Percentiles rank a stretch among this genome's conserved stretches.
Evolutionary conservation across 2,797 vertebrate genomes (phyloP).

Genomic region (Silurus lanzhouensis): DNA sequence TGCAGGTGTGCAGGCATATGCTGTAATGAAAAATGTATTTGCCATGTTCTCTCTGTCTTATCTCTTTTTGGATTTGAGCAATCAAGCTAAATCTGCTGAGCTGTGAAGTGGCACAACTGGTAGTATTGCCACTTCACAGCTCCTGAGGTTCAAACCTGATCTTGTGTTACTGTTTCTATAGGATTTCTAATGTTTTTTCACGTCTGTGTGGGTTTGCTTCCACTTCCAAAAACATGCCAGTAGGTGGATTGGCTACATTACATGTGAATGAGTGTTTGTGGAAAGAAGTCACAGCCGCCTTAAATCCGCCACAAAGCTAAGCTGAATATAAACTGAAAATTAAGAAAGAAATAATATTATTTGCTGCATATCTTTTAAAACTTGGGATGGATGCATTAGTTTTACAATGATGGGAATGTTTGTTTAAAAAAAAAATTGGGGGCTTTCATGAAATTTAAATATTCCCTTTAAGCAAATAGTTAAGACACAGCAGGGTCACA

Average conservation of each 20-base stretch:
- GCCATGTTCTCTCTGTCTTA: not conserved
- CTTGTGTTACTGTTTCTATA: not conserved
- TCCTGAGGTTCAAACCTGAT: not conserved
- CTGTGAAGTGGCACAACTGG: not conserved
- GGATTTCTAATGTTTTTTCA: not conserved
- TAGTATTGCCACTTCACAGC: not conserved
- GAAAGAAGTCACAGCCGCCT: not conserved
- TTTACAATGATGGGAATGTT: not conserved
- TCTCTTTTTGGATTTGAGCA: not conserved
- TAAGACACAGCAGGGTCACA: not conserved
- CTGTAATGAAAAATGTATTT: not conserved
- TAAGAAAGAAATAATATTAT: not conserved
- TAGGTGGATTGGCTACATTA: not conserved
- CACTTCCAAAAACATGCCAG: not conserved
- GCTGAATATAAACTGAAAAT: not conserved
- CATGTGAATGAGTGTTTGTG: not conserved
- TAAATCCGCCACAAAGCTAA: not conserved
- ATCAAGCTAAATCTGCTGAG: not conserved
- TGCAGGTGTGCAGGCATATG: slow-evolving; percentile 79
- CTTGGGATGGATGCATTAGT: not conserved
- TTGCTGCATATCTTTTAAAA: not conserved
- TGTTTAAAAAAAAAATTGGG: not conserved
- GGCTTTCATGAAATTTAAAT: not conserved
- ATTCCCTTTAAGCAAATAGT: not conserved
- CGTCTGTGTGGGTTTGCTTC: not conserved